phyloP scores from a whole-genome alignment of 2,888 invertebrate genomes.

The Eretmocerus hayati region DNA sequence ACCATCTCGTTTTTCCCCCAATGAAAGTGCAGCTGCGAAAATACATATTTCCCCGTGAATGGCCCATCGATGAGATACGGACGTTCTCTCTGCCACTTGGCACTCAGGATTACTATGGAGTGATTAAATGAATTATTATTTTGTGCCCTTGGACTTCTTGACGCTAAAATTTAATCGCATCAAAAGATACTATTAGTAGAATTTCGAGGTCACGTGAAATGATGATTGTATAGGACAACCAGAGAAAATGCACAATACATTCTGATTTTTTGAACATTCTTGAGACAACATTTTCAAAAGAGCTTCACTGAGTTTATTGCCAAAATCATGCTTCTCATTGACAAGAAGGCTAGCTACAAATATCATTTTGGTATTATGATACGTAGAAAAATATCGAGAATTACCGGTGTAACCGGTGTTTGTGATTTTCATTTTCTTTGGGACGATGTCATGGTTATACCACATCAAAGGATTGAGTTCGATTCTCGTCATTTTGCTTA shows the following conservation, averaged over 20 bases:
- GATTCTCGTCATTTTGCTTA: constrained; percentile 38
- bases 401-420: constrained; percentile 63
- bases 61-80: constrained; percentile 58
- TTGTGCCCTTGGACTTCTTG: too few relatives aligned
- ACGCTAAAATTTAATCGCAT: too few relatives aligned
- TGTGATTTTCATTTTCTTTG: constrained; percentile 59
- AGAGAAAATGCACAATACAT: constrained; percentile 5
- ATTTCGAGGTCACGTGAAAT: too few relatives aligned
- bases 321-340: too few relatives aligned
- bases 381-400: constrained; percentile 2
- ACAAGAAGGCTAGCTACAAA: too few relatives aligned
- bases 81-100: constrained; percentile 56
- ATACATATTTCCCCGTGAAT: constrained; percentile 54
- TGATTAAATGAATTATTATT: too few relatives aligned
- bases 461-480: constrained; percentile 49
- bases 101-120: constrained; percentile 55
- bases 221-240: too few relatives aligned
- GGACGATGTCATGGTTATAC: constrained; percentile 51
- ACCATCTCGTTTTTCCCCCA: constrained; percentile 58
- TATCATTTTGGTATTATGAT: too few relatives aligned
- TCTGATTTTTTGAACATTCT: neutral
- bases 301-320: too few relatives aligned
- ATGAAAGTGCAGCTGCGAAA: constrained; percentile 64
- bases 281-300: neutral
- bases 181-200: too few relatives aligned